phyloP scores from a whole-genome alignment of 2,888 invertebrate species.

The Ophioninae sp. region DNA sequence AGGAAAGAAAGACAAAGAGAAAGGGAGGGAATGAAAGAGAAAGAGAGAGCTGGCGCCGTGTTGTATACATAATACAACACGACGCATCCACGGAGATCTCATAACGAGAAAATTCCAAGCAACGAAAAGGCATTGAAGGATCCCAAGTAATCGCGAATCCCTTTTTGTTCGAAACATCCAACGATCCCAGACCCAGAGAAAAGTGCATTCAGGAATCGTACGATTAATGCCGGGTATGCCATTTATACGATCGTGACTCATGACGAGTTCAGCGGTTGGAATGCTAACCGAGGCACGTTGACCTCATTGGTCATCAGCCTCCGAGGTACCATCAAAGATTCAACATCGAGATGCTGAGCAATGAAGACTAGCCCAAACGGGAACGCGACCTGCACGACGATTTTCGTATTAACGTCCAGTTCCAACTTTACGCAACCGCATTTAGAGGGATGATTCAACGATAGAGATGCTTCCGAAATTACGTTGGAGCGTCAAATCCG shows the following conservation, averaged over 20 bases:
- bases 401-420: constrained; percentile 65
- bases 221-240: constrained; percentile 53
- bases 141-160: constrained; percentile 43
- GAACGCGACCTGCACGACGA: constrained; percentile 62
- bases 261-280: constrained; percentile 46
- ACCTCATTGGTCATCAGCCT: constrained; percentile 59
- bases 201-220: constrained; percentile 54
- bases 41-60: constrained; percentile 12
- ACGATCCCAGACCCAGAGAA: constrained; percentile 41
- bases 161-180: constrained; percentile 40
- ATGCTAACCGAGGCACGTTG: constrained; percentile 53
- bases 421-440: constrained; percentile 75
- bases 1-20: constrained; percentile 38
- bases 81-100: constrained; percentile 25
- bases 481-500: constrained; percentile 26
- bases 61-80: background rate
- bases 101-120: constrained; percentile 41
- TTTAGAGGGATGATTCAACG: constrained; percentile 77
- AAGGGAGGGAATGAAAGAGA: constrained; percentile 10
- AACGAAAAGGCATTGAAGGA: constrained; percentile 38
- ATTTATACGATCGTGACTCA: constrained; percentile 59
- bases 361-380: constrained; percentile 62
- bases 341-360: constrained; percentile 16
- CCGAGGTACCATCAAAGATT: constrained; percentile 8
- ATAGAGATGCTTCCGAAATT: constrained; percentile 23